Conservation (phyloP, 2,888 invertebrate genomes). For the Malachius bipustulatus region DNA sequence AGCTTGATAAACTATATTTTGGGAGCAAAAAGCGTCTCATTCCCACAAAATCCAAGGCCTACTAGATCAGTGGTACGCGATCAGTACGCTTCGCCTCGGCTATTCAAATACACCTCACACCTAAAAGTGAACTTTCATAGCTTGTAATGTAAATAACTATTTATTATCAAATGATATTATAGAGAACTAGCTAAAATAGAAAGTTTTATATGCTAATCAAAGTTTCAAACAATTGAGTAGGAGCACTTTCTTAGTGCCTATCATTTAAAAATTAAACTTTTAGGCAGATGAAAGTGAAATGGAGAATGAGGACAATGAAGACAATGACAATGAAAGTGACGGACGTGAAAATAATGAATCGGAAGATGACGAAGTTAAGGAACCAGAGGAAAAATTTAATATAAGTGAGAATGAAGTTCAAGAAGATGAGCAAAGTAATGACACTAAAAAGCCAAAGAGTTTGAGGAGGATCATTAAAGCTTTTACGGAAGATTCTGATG, state of each 20-base stretch:
- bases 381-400: conserved; percentile 11
- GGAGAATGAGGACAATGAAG: conserved; percentile 23
- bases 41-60: no score
- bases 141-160: no score
- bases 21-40: no score
- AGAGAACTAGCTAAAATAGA: neutral
- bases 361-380: conserved; percentile 18
- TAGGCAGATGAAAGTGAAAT: conserved; percentile 25
- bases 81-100: no score
- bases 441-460: conserved; percentile 22
- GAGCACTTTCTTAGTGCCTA: conserved; percentile 13
- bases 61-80: no score
- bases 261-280: no score
- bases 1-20: no score
- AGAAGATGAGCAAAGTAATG: conserved; percentile 7
- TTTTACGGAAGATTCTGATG: conserved; percentile 30
- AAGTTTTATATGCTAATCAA: neutral
- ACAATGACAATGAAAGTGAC: conserved; percentile 25
- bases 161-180: no score
- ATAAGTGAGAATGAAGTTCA: conserved; percentile 12
- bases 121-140: no score
- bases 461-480: conserved; percentile 29
- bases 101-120: no score
- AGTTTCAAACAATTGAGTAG: no score
- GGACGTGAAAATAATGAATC: conserved; percentile 21